Base-by-base conservation (phyloP, 1,140 invertebrate species). In the Atopsyche davidsoni region DNA sequence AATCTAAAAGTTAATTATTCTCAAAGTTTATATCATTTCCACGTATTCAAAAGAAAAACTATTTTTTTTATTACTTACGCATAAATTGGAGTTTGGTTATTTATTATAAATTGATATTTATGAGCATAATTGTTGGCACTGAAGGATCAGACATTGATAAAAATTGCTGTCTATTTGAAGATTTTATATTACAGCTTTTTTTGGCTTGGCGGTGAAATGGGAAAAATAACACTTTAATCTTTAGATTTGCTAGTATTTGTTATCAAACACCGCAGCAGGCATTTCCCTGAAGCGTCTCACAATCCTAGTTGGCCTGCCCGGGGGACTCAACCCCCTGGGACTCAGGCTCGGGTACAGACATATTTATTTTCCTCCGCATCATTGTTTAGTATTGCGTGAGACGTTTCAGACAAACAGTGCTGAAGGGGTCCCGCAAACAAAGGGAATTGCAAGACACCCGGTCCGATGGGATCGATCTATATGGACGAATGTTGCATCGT, bases 391-490 rank as follows among this genome's bases (percentile, higher is more conserved):
- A 22, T 52, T 52, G 50, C 50, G 50, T 52, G 50, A 46, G 50
- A 46, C 22, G 42, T 52, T 36, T 52, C 28, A 11, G 24, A 14
- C 43, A 46, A 52, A 52, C 32, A 52, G 32, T 31, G 23, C 16
- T 19, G 19, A 25, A 25, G 25, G 41, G n/a, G n/a, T 48, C 19
- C 32, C 35, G 46, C 32, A 40, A 52, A 23, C 40, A 34, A 50
- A 50, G 34, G 38, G 35, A 38, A 21, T 19, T 42, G 48, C 40
- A 50, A 35, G 23, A 9, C 23, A 18, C 21, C 10, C n/a, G 35
- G 36, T 49, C 48, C 40, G 40, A 24, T 25, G 50, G 50, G 50
- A 52, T 52, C 50, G 42, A 52, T 52, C 46, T 46, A 31, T 14
- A 21, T 40, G 39, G n/a, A 39, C n/a, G n/a, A n/a, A n/a, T n/a